Conservation (phyloP, 1,140 invertebrate genomes). For the Thereuonema tuberculata region DNA sequence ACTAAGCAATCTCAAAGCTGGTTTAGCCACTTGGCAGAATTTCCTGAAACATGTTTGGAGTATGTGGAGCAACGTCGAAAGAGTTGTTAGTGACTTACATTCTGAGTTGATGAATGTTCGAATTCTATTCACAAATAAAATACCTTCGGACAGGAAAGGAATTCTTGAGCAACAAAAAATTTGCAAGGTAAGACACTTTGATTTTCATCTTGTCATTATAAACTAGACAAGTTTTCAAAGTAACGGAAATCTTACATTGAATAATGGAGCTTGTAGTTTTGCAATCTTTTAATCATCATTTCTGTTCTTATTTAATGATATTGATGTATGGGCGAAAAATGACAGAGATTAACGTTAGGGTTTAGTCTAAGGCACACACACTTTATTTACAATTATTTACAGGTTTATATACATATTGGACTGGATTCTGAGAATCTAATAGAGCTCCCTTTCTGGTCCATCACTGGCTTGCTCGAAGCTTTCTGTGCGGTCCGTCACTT, state of each 20-base stretch:
- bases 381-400: too few relatives aligned
- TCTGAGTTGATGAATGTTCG: slow-evolving; percentile 27
- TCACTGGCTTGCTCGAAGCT: too few relatives aligned
- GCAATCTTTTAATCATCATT: background rate
- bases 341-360: too few relatives aligned
- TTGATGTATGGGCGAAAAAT: too few relatives aligned
- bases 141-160: slow-evolving; percentile 27
- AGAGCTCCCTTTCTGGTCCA: too few relatives aligned
- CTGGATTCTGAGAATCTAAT: too few relatives aligned
- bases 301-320: too few relatives aligned
- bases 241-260: background rate
- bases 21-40: slow-evolving; percentile 57
- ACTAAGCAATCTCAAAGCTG: slow-evolving; percentile 57
- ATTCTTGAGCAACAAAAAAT: slow-evolving; percentile 26
- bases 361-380: too few relatives aligned
- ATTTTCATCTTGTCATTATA: background rate
- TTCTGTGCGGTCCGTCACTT: too few relatives aligned
- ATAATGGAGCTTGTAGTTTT: background rate
- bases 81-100: slow-evolving; percentile 27
- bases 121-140: slow-evolving; percentile 17
- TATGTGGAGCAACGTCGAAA: slow-evolving; percentile 33
- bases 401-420: too few relatives aligned
- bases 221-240: background rate
- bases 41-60: slow-evolving; percentile 28
- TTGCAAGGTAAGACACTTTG: slow-evolving; percentile 24